A percentile compares a stretch with the other conserved stretches of the same genome.
Conservation (phyloP, 2,113 vertebrate species). For the Hemiscyllium ocellatum region DNA sequence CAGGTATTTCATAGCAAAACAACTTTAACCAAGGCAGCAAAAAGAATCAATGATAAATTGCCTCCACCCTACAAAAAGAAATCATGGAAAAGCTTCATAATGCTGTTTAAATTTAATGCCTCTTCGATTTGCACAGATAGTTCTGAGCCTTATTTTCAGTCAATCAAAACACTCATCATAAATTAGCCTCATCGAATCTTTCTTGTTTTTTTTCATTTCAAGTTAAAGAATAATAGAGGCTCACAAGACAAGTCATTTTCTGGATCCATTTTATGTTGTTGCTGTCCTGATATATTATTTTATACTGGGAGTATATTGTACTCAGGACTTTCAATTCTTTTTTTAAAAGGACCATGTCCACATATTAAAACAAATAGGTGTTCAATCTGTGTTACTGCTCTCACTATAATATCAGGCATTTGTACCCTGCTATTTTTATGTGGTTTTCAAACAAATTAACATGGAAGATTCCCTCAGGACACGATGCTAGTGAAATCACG, state of each 20-base stretch:
- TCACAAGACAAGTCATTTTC: neutral
- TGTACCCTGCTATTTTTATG: neutral
- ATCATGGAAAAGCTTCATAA: neutral
- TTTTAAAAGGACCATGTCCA: neutral
- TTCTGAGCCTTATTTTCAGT: neutral
- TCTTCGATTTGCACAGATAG: neutral
- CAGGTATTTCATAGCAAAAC: neutral
- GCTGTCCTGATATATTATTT: neutral
- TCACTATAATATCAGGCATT: neutral
- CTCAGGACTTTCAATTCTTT: neutral
- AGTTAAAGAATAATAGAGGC: constrained; percentile 6
- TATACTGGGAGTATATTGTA: neutral
- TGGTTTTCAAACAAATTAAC: neutral
- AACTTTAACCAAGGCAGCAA: neutral
- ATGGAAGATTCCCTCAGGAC: too few species aligned
- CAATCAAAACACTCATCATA: neutral
- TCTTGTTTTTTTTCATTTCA: neutral
- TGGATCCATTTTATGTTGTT: constrained; percentile 1
- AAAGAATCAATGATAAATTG: constrained; percentile 5
- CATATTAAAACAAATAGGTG: neutral
- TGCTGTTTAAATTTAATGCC: neutral
- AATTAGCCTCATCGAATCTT: constrained; percentile 8
- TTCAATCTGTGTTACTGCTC: neutral
- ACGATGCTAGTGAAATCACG: neutral
- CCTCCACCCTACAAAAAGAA: neutral